These are phyloP conservation scores for Caenorhabditis tropicalis DNA, from an alignment of 1,140 invertebrate species.

Conservation along the genomic window DNA sequence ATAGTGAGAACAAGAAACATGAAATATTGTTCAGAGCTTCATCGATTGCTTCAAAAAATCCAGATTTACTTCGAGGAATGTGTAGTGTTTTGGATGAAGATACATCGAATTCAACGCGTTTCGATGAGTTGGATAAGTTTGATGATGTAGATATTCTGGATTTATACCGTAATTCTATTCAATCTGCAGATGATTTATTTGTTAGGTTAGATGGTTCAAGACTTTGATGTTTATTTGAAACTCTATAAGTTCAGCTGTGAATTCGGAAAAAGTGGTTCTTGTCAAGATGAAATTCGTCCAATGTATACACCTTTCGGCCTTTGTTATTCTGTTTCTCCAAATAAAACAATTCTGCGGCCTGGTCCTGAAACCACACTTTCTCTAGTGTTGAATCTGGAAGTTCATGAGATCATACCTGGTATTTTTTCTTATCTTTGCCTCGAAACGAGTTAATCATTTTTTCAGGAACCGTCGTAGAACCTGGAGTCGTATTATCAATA, in stretches of 20 bases:
- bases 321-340: conserved; percentile 58
- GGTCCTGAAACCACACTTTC: conserved; percentile 60
- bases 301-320: conserved; percentile 59
- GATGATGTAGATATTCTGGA: conserved; percentile 49
- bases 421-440: background rate
- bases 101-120: conserved; percentile 47
- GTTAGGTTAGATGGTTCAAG: conserved; percentile 34
- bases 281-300: conserved; percentile 58
- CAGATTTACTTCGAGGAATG: conserved; percentile 55
- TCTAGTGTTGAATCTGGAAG: conserved; percentile 59
- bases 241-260: conserved; percentile 52
- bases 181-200: conserved; percentile 60
- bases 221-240: background rate
- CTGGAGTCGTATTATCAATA: conserved; percentile 60
- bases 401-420: conserved; percentile 59
- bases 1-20: background rate
- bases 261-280: conserved; percentile 57
- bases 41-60: conserved; percentile 54
- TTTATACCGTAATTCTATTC: conserved; percentile 47
- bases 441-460: background rate
- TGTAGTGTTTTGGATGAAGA: conserved; percentile 54
- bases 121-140: conserved; percentile 48
- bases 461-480: conserved; percentile 50
- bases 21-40: conserved; percentile 57
- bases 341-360: conserved; percentile 52